Percentiles rank a stretch among this genome's conserved stretches.
Evolutionary conservation across 2,888 invertebrate genomes (phyloP).

Genomic region (Sicus ferrugineus): DNA sequence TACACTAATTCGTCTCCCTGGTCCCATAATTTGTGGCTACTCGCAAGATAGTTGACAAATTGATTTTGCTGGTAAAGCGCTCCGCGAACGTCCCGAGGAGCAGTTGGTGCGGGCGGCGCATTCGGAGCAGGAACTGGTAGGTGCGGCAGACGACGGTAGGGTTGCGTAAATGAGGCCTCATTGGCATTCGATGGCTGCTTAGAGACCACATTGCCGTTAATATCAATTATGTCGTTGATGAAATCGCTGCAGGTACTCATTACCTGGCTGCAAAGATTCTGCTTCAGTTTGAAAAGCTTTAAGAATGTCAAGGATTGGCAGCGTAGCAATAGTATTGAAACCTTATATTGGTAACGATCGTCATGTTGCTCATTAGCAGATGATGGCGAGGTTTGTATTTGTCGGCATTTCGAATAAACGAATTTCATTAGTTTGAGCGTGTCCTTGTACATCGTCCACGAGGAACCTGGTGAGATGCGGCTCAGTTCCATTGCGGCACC

Average conservation of each 20-base stretch:
- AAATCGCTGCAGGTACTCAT: constrained; percentile 79
- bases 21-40: constrained; percentile 91
- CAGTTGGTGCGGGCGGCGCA: constrained; percentile 64
- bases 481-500: constrained; percentile 90
- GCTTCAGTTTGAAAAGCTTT: constrained; percentile 87
- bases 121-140: constrained; percentile 66
- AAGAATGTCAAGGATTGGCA: constrained; percentile 89
- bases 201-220: constrained; percentile 74
- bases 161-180: constrained; percentile 11
- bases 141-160: too few relatives aligned
- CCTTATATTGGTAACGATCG: constrained; percentile 72
- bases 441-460: constrained; percentile 92
- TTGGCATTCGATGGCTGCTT: constrained; percentile 86
- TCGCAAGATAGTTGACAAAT: constrained; percentile 80
- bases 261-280: constrained; percentile 79
- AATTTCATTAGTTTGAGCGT: constrained; percentile 81
- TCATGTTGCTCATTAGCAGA: constrained; percentile 67
- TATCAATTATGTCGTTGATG: constrained; percentile 71
- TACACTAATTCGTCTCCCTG: constrained; percentile 83
- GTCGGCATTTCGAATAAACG: constrained; percentile 76
- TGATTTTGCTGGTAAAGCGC: constrained; percentile 83
- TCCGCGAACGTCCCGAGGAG: constrained; percentile 72
- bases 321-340: constrained; percentile 81
- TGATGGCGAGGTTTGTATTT: constrained; percentile 68
- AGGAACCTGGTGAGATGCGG: constrained; percentile 78